These are phyloP conservation scores for Spodoptera picta DNA, from an alignment of 2,888 invertebrate genomes.

Conservation along the genomic window DNA sequence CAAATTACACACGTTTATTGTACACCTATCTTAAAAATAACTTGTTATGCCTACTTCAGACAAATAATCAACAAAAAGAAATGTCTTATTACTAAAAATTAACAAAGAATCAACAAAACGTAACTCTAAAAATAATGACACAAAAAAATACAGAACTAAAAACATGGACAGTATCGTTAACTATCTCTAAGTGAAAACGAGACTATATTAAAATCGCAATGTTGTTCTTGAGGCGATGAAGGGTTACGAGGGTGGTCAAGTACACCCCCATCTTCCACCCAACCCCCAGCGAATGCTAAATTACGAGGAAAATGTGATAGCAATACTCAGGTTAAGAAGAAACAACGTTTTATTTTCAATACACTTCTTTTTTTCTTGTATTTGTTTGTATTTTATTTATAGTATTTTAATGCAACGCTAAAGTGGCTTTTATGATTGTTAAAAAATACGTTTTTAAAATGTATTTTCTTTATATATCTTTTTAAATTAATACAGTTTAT, in stretches of 20 bases:
- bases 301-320: constrained; percentile 71
- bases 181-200: constrained; percentile 55
- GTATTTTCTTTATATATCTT: background rate
- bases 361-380: background rate
- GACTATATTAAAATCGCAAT: constrained; percentile 73
- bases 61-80: too few relatives aligned
- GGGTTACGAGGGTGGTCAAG: constrained; percentile 74
- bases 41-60: too few relatives aligned
- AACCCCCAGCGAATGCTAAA: constrained; percentile 70
- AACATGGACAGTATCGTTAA: constrained; percentile 46
- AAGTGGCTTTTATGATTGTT: background rate
- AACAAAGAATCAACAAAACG: too few relatives aligned
- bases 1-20: background rate
- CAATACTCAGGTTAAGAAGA: constrained; percentile 56
- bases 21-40: too few relatives aligned
- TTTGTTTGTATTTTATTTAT: background rate
- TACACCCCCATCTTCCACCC: constrained; percentile 60
- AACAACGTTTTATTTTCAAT: constrained; percentile 30
- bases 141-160: background rate
- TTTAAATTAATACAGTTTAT: too few relatives aligned
- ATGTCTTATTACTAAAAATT: too few relatives aligned
- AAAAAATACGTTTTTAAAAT: constrained; percentile 2
- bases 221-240: constrained; percentile 79
- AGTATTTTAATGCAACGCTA: background rate
- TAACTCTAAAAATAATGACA: background rate